Conservation (phyloP, 1,140 invertebrate genomes). For the Mylabris phalerata region DNA sequence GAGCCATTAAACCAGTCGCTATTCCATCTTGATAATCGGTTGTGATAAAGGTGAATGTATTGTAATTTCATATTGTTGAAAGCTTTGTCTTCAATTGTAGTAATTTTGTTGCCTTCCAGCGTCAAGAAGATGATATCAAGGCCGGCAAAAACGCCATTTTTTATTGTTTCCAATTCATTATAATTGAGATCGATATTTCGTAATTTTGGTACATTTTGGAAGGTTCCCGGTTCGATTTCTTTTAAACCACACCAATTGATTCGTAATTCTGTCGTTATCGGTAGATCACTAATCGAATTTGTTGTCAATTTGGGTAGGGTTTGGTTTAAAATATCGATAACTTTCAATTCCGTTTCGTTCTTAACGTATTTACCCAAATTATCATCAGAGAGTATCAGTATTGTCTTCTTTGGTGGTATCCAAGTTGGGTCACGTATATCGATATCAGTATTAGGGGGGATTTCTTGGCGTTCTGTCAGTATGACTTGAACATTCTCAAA, state of each 20-base stretch:
- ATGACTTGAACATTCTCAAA: no score
- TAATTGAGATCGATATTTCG: background rate
- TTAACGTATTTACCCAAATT: no score
- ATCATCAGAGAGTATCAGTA: no score
- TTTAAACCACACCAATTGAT: background rate
- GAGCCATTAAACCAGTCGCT: constrained; percentile 2
- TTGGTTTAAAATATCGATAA: background rate
- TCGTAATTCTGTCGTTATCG: background rate
- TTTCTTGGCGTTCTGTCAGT: no score
- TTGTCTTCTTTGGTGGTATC: no score
- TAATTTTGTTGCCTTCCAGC: constrained; percentile 1
- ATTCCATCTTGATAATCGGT: constrained; percentile 3
- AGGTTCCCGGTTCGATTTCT: constrained; percentile 2
- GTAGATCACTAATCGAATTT: background rate
- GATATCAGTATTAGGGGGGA: no score
- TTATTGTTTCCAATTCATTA: background rate
- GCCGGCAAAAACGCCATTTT: constrained; percentile 4
- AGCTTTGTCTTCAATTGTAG: background rate
- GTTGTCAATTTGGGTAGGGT: background rate
- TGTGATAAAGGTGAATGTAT: background rate
- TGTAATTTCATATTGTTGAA: constrained; percentile 5
- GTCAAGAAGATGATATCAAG: background rate
- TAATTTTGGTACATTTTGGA: constrained; percentile 3
- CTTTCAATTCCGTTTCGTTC: no score
- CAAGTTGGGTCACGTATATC: no score